phyloP scores from a whole-genome alignment of 2,113 vertebrate genomes.

The Suricata suricatta region DNA sequence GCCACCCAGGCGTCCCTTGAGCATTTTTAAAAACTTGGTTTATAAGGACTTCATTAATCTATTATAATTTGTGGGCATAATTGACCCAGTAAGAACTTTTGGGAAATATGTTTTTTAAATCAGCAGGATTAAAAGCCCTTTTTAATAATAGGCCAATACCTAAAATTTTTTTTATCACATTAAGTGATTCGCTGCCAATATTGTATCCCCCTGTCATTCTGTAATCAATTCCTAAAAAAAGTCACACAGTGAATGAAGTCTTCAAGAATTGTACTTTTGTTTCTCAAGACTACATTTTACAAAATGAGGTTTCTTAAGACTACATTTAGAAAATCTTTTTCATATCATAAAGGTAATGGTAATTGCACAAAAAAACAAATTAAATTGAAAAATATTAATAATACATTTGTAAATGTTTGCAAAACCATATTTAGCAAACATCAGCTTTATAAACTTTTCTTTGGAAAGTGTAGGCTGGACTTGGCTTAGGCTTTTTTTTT shows the following conservation, averaged over 20 bases:
- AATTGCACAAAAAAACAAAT: slow-evolving; percentile 28
- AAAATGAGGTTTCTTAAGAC: slow-evolving; percentile 25
- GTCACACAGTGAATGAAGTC: background rate
- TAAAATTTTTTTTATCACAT: background rate
- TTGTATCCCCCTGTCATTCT: background rate
- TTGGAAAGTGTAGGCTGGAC: background rate
- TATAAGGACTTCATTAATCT: slow-evolving; percentile 6
- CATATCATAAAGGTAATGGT: background rate
- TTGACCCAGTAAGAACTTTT: background rate
- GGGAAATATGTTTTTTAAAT: background rate
- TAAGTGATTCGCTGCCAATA: background rate
- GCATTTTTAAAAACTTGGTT: background rate
- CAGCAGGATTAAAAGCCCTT: slow-evolving; percentile 24
- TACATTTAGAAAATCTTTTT: background rate
- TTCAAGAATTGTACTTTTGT: background rate
- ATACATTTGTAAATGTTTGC: background rate
- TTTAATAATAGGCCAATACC: background rate
- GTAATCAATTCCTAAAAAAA: background rate
- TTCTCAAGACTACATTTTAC: slow-evolving; percentile 16
- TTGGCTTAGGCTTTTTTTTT: background rate
- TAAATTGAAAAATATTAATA: background rate
- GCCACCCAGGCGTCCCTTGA: background rate
- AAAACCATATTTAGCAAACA: slow-evolving; percentile 17
- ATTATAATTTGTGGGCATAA: background rate
- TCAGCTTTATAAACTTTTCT: slow-evolving; percentile 33